Evolutionary conservation across 2,797 vertebrate genomes (phyloP).

Genomic region (Sebastes umbrosus): DNA sequence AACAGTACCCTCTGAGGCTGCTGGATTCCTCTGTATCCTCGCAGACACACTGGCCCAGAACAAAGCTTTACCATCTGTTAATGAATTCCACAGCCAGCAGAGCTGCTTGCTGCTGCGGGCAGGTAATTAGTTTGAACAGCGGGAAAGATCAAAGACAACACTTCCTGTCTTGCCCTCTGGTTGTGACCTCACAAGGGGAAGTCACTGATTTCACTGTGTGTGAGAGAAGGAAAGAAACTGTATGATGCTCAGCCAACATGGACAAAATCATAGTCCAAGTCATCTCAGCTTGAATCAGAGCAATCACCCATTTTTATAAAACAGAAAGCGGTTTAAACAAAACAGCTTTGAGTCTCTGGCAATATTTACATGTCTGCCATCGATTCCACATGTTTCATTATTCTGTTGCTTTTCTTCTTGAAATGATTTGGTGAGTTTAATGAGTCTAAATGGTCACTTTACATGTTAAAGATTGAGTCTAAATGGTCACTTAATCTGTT

Average conservation of each 20-base stretch:
- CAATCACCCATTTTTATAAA: neutral
- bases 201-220: constrained; percentile 55
- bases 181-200: constrained; percentile 70
- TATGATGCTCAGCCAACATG: constrained; percentile 11
- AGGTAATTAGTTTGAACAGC: constrained; percentile 80
- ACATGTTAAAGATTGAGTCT: neutral
- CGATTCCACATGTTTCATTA: neutral
- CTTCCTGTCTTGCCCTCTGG: constrained; percentile 63
- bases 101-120: constrained; percentile 58
- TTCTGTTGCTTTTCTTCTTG: neutral
- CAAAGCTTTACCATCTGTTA: constrained; percentile 67
- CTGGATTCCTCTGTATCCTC: constrained; percentile 46
- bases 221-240: constrained; percentile 26
- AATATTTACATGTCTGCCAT: neutral
- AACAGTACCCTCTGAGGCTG: neutral
- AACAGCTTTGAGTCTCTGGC: neutral
- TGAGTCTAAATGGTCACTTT: neutral
- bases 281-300: constrained; percentile 7
- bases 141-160: constrained; percentile 72
- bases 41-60: constrained; percentile 48
- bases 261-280: neutral
- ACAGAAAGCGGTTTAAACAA: neutral
- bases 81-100: constrained; percentile 67
- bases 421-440: neutral
- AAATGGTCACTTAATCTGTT: constrained; percentile 6